Conservation (phyloP, 1,140 invertebrate genomes). For the Linepithema humile region DNA sequence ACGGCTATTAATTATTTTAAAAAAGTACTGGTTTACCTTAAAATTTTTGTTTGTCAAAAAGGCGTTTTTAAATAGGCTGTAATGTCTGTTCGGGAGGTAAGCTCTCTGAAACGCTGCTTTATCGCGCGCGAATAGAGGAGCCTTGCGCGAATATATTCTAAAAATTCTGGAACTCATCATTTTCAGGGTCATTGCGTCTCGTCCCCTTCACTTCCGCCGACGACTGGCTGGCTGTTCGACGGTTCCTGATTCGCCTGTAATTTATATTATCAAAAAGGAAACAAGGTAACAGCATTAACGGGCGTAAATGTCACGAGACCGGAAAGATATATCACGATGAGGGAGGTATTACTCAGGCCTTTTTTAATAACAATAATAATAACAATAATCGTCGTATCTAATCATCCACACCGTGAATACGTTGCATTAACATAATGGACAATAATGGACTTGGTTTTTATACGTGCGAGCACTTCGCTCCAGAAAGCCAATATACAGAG, state of each 20-base stretch:
- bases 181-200: constrained; percentile 30
- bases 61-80: not conserved
- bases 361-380: not conserved
- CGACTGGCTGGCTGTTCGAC: not conserved
- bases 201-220: constrained; percentile 26
- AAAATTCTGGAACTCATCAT: constrained; percentile 36
- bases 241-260: not conserved
- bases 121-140: not conserved
- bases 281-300: not conserved
- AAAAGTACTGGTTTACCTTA: not conserved
- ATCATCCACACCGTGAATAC: not conserved
- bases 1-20: not conserved
- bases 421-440: not conserved
- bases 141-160: not conserved
- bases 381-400: too few species aligned
- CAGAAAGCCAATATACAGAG: not conserved
- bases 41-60: not conserved
- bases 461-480: not conserved
- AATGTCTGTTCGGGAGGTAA: not conserved
- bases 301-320: not conserved
- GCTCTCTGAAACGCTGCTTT: not conserved
- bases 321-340: not conserved
- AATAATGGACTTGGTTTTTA: constrained; percentile 9
- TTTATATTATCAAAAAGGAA: constrained; percentile 1
- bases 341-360: not conserved